Evolutionary conservation across 2,888 invertebrate species (phyloP), one percentile per base, ranked within the genome.

Genomic region (Caenorhabditis wallacei): DNA sequence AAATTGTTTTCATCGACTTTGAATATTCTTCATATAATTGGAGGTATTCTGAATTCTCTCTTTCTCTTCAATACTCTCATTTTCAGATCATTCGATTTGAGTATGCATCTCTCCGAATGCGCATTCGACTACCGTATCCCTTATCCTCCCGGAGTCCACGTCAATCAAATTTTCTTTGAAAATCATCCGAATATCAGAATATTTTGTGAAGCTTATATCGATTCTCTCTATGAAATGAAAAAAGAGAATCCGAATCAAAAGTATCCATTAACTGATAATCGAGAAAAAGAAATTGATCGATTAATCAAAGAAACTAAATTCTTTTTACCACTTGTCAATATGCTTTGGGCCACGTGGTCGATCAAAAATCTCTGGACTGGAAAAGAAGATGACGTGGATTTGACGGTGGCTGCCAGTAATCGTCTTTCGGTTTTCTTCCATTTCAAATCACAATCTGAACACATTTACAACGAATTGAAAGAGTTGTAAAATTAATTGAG

Each of bases 21-120:
- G 75, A 76, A 30, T 76, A 76, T 18, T 66, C 66, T 22, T 57
- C 37, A 22, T 76, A 76, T 24, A 76, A 76, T 43, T 76, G 75
- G 75, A 76, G 75, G 75, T 75, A 30, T 4, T 11, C 18, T 22
- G 10, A n/a, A n/a, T n/a, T n/a, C n/a, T n/a, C n/a, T n/a, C n/a
- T n/a, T n/a, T n/a, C n/a, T n/a, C n/a, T n/a, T n/a, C n/a, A n/a
- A n/a, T n/a, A n/a, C n/a, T 24, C 22, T n/a, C 0, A 20, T 7
- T 22, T 54, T 5, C 64, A 75, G 75, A 76, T 66, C 66, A 2
- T 76, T 37, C 26, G 75, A 76, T 40, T 18, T 76, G 18, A 68
- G 75, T 16, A 76, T 76, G 75, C 75, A 76, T 22, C 40, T 76
- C 7, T 76, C 75, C 13, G 75, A 76, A 59, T 68, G 57, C 20